Evolutionary conservation across 2,113 vertebrate genomes (phyloP).

Genomic region (Poecile atricapillus): DNA sequence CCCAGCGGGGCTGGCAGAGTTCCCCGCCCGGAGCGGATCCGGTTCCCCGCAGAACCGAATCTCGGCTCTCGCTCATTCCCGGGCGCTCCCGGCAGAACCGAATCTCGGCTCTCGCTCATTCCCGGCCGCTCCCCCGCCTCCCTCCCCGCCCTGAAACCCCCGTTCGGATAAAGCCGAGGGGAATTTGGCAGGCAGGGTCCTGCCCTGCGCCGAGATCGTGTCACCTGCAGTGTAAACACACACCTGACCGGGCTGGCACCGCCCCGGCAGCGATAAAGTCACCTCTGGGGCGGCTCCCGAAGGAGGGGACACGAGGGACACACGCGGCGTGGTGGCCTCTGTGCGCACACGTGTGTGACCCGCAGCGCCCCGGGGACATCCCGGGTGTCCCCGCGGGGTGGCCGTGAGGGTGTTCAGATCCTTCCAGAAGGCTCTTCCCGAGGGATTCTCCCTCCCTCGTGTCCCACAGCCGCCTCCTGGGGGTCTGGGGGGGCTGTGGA

Average conservation of each 20-base stretch:
- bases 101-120: not conserved
- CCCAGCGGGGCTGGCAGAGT: not conserved
- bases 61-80: not conserved
- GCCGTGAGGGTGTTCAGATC: accelerated
- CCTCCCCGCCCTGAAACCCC: not conserved
- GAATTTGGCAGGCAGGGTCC: constrained; percentile 26
- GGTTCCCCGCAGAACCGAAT: not conserved
- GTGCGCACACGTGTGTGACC: not conserved
- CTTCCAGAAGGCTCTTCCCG: not conserved
- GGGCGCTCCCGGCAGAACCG: not conserved
- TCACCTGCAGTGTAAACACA: constrained; percentile 5
- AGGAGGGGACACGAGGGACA: not conserved
- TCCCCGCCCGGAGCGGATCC: not conserved
- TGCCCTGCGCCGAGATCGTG: not conserved
- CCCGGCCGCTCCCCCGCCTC: not conserved
- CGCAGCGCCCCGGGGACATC: not conserved
- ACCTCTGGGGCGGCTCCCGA: not conserved
- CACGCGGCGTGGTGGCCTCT: not conserved
- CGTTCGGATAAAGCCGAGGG: constrained; percentile 23
- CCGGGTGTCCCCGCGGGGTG: too few relatives aligned
- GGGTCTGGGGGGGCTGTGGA: accelerated
- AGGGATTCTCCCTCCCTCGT: accelerated
- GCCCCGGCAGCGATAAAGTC: not conserved
- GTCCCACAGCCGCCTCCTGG: not conserved
- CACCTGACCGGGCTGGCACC: not conserved